A percentile compares a stretch with the other conserved stretches of the same genome.
phyloP scores from a whole-genome alignment of 2,888 invertebrate species.

The Polydrusus cervinus region DNA sequence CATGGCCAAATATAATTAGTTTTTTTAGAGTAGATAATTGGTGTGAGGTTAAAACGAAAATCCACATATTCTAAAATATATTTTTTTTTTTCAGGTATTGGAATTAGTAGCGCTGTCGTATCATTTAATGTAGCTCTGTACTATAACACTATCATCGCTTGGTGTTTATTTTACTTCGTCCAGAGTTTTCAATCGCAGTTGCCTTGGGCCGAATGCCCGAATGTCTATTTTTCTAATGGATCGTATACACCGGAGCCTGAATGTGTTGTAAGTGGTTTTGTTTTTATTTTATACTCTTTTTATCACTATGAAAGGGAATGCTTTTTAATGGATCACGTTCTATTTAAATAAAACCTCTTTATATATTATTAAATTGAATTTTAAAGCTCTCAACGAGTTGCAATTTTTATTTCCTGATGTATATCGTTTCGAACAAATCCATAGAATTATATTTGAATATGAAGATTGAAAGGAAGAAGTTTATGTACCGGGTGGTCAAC shows the following conservation, averaged over 20 bases:
- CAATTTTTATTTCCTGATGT: no score
- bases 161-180: slow-evolving; percentile 96
- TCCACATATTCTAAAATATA: not conserved
- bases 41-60: no score
- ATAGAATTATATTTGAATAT: no score
- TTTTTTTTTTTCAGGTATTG: slow-evolving; percentile 77
- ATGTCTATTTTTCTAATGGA: slow-evolving; percentile 84
- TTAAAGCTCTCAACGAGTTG: no score
- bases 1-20: no score
- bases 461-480: no score
- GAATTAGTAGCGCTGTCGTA: slow-evolving; percentile 95
- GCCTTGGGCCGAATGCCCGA: slow-evolving; percentile 95
- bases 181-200: slow-evolving; percentile 94
- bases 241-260: slow-evolving; percentile 87
- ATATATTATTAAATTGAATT: no score
- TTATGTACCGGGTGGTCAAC: no score
- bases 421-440: no score
- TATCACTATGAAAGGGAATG: not conserved
- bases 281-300: not conserved
- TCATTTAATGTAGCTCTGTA: slow-evolving; percentile 97
- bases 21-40: no score
- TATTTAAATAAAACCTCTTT: not conserved
- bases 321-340: not conserved
- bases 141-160: slow-evolving; percentile 98
- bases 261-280: slow-evolving; percentile 79